phyloP scores from a whole-genome alignment of 2,113 vertebrate genomes.

The Odontophorus gujanensis region DNA sequence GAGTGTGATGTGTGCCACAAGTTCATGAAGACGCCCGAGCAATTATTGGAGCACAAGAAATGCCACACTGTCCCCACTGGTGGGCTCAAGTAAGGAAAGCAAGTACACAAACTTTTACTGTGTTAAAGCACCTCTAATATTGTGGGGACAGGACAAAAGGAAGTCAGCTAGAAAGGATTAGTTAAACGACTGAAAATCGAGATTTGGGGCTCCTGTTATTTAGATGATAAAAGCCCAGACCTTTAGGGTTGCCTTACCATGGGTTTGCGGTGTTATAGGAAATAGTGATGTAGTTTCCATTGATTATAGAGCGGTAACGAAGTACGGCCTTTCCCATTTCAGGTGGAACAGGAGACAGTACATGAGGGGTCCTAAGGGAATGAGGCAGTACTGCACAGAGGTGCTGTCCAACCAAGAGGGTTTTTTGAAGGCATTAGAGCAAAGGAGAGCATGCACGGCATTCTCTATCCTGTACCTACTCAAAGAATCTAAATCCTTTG shows the following conservation, averaged over 20 bases:
- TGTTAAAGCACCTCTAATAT: slow-evolving; percentile 74
- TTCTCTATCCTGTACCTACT: background rate
- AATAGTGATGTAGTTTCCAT: rapidly evolving
- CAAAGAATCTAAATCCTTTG: background rate
- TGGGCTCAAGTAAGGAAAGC: slow-evolving; percentile 99
- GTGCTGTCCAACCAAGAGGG: background rate
- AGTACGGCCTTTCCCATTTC: background rate
- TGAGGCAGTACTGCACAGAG: background rate
- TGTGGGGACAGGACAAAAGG: background rate
- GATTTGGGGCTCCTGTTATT: background rate
- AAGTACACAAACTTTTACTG: slow-evolving; percentile 95
- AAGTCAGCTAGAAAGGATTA: background rate
- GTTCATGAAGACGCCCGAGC: slow-evolving; percentile 99
- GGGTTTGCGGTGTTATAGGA: background rate
- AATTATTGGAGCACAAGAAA: slow-evolving; percentile 99
- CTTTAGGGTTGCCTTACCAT: background rate
- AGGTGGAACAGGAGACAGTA: background rate
- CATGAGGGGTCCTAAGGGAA: background rate
- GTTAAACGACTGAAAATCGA: background rate
- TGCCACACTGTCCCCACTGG: slow-evolving; percentile 98
- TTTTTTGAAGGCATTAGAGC: background rate
- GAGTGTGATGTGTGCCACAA: slow-evolving; percentile 99
- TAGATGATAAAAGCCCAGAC: background rate
- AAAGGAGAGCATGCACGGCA: background rate
- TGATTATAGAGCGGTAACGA: background rate